Percentiles rank a stretch among this genome's conserved stretches.
These are phyloP conservation scores for Drosophila murphyi DNA, from an alignment of 1,140 invertebrate genomes.

Conservation along the genomic window DNA sequence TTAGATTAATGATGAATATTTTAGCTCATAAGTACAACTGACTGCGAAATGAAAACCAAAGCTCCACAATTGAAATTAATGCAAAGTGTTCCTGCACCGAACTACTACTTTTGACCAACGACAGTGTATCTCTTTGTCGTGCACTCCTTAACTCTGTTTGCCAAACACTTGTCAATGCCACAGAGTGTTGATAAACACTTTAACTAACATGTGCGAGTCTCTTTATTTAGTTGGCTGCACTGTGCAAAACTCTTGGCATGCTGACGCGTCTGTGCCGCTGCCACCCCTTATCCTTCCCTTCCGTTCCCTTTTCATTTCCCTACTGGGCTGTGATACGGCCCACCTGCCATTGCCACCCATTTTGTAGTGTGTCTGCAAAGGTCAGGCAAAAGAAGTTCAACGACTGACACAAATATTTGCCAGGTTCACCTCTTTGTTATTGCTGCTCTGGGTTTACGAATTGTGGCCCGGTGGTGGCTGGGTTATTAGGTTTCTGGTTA, in stretches of 20 bases:
- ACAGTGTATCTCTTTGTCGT: not conserved
- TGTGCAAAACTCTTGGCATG: slow-evolving; percentile 36
- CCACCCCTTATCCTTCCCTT: not conserved
- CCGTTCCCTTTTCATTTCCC: too few relatives aligned
- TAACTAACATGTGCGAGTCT: slow-evolving; percentile 25
- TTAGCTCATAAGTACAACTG: too few relatives aligned
- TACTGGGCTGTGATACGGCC: not conserved
- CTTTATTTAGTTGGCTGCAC: slow-evolving; percentile 26
- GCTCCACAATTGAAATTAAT: too few relatives aligned
- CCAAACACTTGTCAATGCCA: slow-evolving; percentile 28
- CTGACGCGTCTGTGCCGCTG: slow-evolving; percentile 27
- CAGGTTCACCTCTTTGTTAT: slow-evolving; percentile 57
- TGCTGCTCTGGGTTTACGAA: slow-evolving; percentile 31
- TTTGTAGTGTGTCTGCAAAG: slow-evolving; percentile 32
- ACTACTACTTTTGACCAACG: too few relatives aligned
- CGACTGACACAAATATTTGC: slow-evolving; percentile 74
- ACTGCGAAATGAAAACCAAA: too few relatives aligned
- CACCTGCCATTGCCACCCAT: not conserved
- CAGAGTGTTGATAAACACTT: slow-evolving; percentile 42
- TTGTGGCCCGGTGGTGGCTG: not conserved
- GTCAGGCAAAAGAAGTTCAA: slow-evolving; percentile 67
- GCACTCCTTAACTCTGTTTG: slow-evolving; percentile 4
- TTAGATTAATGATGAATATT: too few relatives aligned
- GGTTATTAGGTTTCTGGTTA: not conserved
- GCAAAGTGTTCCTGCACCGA: not conserved